Percentiles rank a stretch among this genome's conserved stretches.
phyloP scores from a whole-genome alignment of 2,888 invertebrate species.

The Ichneumoninae sp. region DNA sequence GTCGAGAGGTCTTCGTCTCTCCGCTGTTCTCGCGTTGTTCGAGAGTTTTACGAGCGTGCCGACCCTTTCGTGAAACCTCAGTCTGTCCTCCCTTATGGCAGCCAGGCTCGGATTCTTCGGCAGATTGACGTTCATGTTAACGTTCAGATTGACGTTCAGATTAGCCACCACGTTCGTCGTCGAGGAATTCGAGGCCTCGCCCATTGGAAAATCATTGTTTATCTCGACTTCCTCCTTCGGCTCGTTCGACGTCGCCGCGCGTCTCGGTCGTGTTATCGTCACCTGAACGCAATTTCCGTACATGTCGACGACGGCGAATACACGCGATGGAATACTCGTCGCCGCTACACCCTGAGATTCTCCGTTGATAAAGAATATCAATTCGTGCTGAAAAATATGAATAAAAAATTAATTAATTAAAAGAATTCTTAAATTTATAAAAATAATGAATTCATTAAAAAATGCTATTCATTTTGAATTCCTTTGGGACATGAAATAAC shows the following conservation, averaged over 20 bases:
- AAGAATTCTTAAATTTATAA: background rate
- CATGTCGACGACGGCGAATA: slow-evolving; percentile 92
- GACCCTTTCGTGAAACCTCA: slow-evolving; percentile 94
- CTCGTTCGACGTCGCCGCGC: slow-evolving; percentile 70
- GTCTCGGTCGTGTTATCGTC: slow-evolving; percentile 85
- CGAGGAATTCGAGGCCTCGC: slow-evolving; percentile 79
- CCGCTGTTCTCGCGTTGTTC: slow-evolving; percentile 92
- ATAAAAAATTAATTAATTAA: slow-evolving; percentile 1
- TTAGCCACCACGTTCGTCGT: slow-evolving; percentile 82
- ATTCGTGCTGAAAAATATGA: slow-evolving; percentile 87
- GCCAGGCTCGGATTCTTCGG: slow-evolving; percentile 81
- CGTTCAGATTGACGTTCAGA: slow-evolving; percentile 83
- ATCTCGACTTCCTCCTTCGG: slow-evolving; percentile 77
- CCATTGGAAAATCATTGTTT: slow-evolving; percentile 80
- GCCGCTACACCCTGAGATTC: slow-evolving; percentile 95
- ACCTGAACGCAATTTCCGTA: slow-evolving; percentile 94
- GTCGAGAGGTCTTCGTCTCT: slow-evolving; percentile 94
- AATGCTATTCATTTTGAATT: background rate
- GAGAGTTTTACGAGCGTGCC: slow-evolving; percentile 95
- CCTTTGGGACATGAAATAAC: too few species aligned
- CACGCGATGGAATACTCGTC: slow-evolving; percentile 89
- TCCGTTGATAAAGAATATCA: slow-evolving; percentile 95
- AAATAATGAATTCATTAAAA: background rate
- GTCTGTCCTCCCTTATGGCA: slow-evolving; percentile 86
- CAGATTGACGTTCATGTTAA: slow-evolving; percentile 81